Base-by-base conservation (phyloP, 2,888 invertebrate species). In the Seladonia tumulorum region DNA sequence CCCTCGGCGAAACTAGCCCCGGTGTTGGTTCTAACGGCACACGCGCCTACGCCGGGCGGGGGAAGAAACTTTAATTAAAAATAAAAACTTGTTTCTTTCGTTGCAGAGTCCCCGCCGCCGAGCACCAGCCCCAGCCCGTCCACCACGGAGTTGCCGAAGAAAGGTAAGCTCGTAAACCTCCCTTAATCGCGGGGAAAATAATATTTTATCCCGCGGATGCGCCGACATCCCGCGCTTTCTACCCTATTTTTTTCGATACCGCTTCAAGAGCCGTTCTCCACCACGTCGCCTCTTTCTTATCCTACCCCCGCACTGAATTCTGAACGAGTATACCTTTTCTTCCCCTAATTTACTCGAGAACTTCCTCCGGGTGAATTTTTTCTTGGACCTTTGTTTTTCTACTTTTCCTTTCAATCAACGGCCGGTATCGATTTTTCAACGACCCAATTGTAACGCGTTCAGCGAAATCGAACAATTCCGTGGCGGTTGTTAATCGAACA, bases 81-180 rank as follows among this genome's bases (percentile, higher is more conserved):
- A 93, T 91, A 92, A 92, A 92, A 93, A 93, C 88, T 92, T 92
- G 83, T 92, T 92, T 90, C 89, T 90, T 88, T 85, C 91, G 90
- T 95, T 95, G 82, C 95, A 98, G 98, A 97, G 92, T 97, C 98
- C 57, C 96, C 97, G 90, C 97, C 98, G 79, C 98, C 98, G 76
- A 98, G 98, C 82, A 98, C 98, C 77, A 97, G 97, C 89, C 97
- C 98, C 82, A 97, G 97, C 93, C 97, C 98, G 73, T 97, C 97
- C 86, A 97, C 97, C 83, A 97, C 97, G 81, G 96, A 96, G 92
- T 95, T 96, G 86, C 94, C 95, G 82, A 95, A 95, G 84, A 94
- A 94, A 93, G 93, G 95, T 94, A 86, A 94, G 93, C 76, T 79
- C 63, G 81, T 85, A 82, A 78, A 81, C 76, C 78, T 60, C n/a